Evolutionary conservation across 2,888 invertebrate genomes (phyloP).

Genomic region (Leptinotarsa tumamoca): DNA sequence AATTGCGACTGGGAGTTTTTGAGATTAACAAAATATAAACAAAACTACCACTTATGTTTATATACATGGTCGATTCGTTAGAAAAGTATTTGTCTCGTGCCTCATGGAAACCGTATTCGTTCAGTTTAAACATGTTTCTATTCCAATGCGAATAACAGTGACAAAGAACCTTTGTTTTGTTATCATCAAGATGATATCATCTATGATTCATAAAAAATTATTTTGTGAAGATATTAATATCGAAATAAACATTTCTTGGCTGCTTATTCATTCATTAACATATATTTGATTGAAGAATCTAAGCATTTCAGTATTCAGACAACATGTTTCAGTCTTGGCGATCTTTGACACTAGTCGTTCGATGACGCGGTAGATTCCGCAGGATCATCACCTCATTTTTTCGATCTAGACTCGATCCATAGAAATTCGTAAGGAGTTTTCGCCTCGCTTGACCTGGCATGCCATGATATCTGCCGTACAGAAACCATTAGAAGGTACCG

Average conservation of each 20-base stretch:
- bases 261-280: too few species aligned
- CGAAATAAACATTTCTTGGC: too few species aligned
- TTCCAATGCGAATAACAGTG: too few species aligned
- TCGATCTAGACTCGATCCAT: constrained; percentile 12
- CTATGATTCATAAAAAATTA: too few species aligned
- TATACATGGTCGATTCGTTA: neutral
- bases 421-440: constrained; percentile 26
- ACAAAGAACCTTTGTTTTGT: too few species aligned
- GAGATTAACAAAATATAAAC: neutral
- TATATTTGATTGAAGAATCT: too few species aligned
- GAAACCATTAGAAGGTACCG: constrained; percentile 49
- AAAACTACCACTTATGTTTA: neutral
- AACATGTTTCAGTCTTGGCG: neutral
- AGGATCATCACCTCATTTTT: constrained; percentile 14
- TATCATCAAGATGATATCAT: too few species aligned
- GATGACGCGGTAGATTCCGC: neutral
- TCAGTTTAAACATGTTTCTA: too few species aligned
- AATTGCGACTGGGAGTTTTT: neutral
- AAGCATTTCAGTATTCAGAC: too few species aligned
- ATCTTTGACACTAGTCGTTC: neutral
- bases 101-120: too few species aligned
- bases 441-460: constrained; percentile 47
- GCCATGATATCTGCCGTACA: constrained; percentile 40
- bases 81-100: too few species aligned
- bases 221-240: too few species aligned